Percentiles rank a stretch among this genome's conserved stretches.
These are phyloP conservation scores for Matsumurasca onukii DNA, from an alignment of 1,140 invertebrate species.

Conservation along the genomic window DNA sequence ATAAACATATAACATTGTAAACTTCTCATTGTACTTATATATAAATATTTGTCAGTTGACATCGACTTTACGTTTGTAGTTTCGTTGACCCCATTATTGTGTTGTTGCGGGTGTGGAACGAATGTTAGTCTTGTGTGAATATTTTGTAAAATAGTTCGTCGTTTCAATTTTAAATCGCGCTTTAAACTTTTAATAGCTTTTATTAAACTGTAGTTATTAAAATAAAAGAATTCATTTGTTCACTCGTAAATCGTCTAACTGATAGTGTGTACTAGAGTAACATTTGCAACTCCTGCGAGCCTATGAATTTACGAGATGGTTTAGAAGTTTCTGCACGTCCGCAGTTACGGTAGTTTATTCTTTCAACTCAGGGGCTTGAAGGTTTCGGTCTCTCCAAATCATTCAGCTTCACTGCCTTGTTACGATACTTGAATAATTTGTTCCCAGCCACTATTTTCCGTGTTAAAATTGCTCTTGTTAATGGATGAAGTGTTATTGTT, in stretches of 20 bases:
- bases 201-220: slow-evolving; percentile 24
- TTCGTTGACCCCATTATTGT: slow-evolving; percentile 8
- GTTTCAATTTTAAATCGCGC: slow-evolving; percentile 21
- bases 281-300: slow-evolving; percentile 1
- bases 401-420: neutral
- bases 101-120: slow-evolving; percentile 21
- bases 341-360: slow-evolving; percentile 1
- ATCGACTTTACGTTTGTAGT: slow-evolving; percentile 20
- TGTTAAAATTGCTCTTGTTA: too few relatives aligned
- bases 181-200: slow-evolving; percentile 29
- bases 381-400: neutral
- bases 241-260: slow-evolving; percentile 7
- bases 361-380: slow-evolving; percentile 17
- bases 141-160: slow-evolving; percentile 20
- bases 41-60: slow-evolving; percentile 22
- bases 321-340: neutral
- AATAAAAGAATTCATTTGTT: slow-evolving; percentile 16
- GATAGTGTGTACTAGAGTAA: neutral
- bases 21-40: slow-evolving; percentile 32
- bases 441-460: too few relatives aligned
- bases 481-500: too few relatives aligned
- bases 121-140: slow-evolving; percentile 21
- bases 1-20: slow-evolving; percentile 29
- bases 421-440: too few relatives aligned
- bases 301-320: neutral